Evolutionary conservation across 2,888 invertebrate species (phyloP).

Genomic region (Chelonus formosanus): DNA sequence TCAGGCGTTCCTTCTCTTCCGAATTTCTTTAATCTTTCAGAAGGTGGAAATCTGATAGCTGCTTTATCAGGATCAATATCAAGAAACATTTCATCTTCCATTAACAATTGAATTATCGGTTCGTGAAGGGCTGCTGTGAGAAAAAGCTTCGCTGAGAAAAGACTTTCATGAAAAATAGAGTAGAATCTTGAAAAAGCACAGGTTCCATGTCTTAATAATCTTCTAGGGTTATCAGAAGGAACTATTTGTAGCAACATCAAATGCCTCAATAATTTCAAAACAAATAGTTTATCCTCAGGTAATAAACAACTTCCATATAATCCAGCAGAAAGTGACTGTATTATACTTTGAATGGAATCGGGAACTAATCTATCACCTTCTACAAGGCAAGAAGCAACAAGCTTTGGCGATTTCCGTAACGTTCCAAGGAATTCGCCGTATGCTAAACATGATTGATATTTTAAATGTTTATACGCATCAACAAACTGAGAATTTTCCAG

Average conservation of each 20-base stretch:
- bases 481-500: slow-evolving; percentile 75
- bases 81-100: slow-evolving; percentile 89
- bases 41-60: slow-evolving; percentile 71
- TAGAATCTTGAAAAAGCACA: slow-evolving; percentile 89
- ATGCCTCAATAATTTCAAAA: slow-evolving; percentile 73
- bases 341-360: slow-evolving; percentile 65
- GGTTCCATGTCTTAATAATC: slow-evolving; percentile 83
- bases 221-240: slow-evolving; percentile 74
- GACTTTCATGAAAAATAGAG: slow-evolving; percentile 86
- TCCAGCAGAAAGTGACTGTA: slow-evolving; percentile 72
- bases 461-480: slow-evolving; percentile 84
- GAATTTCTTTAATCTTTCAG: slow-evolving; percentile 73
- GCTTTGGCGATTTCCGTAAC: slow-evolving; percentile 74
- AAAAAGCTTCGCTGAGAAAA: slow-evolving; percentile 91
- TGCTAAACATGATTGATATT: slow-evolving; percentile 78
- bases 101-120: slow-evolving; percentile 89
- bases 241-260: slow-evolving; percentile 78
- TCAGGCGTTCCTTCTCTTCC: slow-evolving; percentile 79
- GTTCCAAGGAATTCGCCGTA: slow-evolving; percentile 77
- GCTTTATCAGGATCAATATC: slow-evolving; percentile 92
- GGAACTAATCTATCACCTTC: slow-evolving; percentile 71
- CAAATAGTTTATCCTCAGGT: slow-evolving; percentile 77
- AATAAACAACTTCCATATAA: slow-evolving; percentile 79
- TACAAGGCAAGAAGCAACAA: slow-evolving; percentile 76
- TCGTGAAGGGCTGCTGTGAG: slow-evolving; percentile 90